These are phyloP conservation scores for Acanthococcus lagerstroemiae DNA, from an alignment of 2,888 invertebrate genomes.

Conservation along the genomic window DNA sequence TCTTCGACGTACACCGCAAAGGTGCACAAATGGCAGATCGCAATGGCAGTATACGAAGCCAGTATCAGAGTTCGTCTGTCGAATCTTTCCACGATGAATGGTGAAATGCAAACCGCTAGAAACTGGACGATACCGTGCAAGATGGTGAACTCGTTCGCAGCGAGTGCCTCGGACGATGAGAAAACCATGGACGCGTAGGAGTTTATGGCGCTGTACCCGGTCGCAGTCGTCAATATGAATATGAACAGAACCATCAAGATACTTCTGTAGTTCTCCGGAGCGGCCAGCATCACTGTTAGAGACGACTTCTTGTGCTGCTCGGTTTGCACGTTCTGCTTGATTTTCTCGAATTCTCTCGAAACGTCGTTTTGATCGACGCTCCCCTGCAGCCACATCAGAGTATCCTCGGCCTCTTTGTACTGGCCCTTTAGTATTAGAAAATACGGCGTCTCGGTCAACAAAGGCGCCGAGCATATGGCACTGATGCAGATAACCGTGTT, in stretches of 20 bases:
- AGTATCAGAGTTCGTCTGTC: conserved; percentile 3
- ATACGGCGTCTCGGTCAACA: conserved; percentile 35
- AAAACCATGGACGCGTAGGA: neutral
- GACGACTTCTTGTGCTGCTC: neutral
- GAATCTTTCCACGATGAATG: neutral
- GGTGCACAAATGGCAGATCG: neutral
- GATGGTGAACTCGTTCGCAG: neutral
- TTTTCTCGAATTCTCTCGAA: conserved; percentile 1
- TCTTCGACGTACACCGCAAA: neutral
- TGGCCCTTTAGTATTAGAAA: conserved; percentile 30
- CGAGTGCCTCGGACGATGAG: neutral
- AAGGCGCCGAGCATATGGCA: conserved; percentile 31
- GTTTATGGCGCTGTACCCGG: neutral
- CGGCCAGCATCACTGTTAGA: neutral
- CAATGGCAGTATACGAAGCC: neutral
- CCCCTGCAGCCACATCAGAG: conserved; percentile 2
- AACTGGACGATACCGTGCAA: conserved; percentile 1
- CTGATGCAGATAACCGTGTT: conserved; percentile 32
- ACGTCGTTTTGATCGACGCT: neutral
- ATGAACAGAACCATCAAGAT: neutral
- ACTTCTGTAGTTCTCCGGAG: neutral
- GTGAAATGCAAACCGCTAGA: neutral
- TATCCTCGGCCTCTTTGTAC: neutral
- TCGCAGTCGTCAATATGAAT: neutral
- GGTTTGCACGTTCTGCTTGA: neutral